phyloP scores from a whole-genome alignment of 1,140 invertebrate genomes.

The Aphaenogaster rudis region DNA sequence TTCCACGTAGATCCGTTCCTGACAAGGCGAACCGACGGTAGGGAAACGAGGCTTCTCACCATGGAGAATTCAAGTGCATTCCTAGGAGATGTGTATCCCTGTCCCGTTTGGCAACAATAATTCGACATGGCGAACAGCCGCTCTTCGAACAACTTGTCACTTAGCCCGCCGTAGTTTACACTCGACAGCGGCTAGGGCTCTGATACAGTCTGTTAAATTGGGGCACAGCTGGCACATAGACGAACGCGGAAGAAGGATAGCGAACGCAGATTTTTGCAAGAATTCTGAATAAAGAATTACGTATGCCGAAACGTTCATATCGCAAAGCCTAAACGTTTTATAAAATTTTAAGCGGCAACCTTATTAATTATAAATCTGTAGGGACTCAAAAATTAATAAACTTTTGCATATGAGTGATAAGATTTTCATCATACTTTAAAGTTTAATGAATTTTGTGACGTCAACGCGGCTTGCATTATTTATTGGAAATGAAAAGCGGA shows the following conservation, averaged over 20 bases:
- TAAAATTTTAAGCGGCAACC: neutral
- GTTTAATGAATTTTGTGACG: slow-evolving; percentile 16
- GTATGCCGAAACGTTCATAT: neutral
- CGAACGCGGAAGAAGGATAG: neutral
- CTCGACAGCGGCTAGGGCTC: neutral
- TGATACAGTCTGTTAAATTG: slow-evolving; percentile 63
- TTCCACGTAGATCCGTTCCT: slow-evolving; percentile 26
- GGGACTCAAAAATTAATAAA: slow-evolving; percentile 31
- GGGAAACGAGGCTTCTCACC: slow-evolving; percentile 9
- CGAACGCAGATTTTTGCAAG: slow-evolving; percentile 23
- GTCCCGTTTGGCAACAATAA: slow-evolving; percentile 62
- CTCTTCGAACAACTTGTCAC: slow-evolving; percentile 68
- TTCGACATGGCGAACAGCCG: slow-evolving; percentile 65
- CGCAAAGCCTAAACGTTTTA: neutral
- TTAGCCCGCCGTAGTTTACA: slow-evolving; percentile 57
- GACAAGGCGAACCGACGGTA: neutral
- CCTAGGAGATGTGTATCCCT: slow-evolving; percentile 44
- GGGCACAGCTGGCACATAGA: slow-evolving; percentile 27
- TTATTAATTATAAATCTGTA: slow-evolving; percentile 25
- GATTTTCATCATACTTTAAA: slow-evolving; percentile 19
- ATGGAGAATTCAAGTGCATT: slow-evolving; percentile 36
- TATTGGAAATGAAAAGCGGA: slow-evolving; percentile 1
- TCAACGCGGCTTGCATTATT: slow-evolving; percentile 15
- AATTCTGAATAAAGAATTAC: slow-evolving; percentile 1
- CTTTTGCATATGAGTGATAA: slow-evolving; percentile 22